Conservation (phyloP, 2,888 invertebrate genomes). For the Scelioninae gen. 2 region DNA sequence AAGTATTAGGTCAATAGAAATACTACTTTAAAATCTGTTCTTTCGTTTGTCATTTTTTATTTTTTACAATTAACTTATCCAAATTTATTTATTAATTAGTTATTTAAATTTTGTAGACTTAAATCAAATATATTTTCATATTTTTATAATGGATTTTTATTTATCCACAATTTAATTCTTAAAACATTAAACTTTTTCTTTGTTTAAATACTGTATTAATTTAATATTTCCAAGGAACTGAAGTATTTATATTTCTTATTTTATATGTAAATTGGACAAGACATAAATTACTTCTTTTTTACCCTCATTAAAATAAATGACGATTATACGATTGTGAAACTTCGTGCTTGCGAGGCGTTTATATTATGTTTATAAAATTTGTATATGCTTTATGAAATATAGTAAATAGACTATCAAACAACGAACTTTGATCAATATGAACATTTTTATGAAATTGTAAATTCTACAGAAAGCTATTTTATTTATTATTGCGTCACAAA, state of each 20-base stretch:
- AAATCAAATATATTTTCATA: neutral
- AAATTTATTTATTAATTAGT: no score
- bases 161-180: no score
- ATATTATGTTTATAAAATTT: slow-evolving; percentile 43
- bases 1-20: neutral
- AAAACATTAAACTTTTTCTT: no score
- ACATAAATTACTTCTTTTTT: slow-evolving; percentile 1
- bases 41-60: neutral
- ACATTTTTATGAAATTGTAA: slow-evolving; percentile 48
- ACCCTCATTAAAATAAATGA: no score
- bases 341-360: slow-evolving; percentile 41
- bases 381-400: slow-evolving; percentile 34
- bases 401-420: slow-evolving; percentile 52
- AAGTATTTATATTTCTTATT: slow-evolving; percentile 19
- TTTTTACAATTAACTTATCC: neutral
- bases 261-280: slow-evolving; percentile 6
- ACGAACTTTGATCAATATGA: slow-evolving; percentile 38
- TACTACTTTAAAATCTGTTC: no score
- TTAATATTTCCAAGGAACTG: slow-evolving; percentile 24
- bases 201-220: slow-evolving; percentile 3
- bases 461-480: slow-evolving; percentile 42
- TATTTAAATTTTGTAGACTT: no score
- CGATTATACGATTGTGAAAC: no score
- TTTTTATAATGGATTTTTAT: no score
- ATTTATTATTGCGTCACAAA: neutral